A percentile compares a stretch with the other conserved stretches of the same genome.
phyloP scores from a whole-genome alignment of 2,888 invertebrate genomes.

The Operophtera brumata region DNA sequence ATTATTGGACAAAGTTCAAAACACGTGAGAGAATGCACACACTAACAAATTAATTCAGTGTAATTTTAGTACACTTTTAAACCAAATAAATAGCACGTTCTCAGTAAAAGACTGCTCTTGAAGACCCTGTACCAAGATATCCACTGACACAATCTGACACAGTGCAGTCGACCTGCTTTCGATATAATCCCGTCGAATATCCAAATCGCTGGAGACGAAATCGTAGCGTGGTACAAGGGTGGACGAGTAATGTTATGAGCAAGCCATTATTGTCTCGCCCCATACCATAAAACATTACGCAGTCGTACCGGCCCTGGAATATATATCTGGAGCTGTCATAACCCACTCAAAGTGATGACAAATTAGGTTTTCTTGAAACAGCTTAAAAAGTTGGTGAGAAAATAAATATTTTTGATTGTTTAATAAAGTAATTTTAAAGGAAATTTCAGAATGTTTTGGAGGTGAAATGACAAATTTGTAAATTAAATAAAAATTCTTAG shows the following conservation, averaged over 20 bases:
- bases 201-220: constrained; percentile 53
- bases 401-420: neutral
- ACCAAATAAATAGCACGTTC: constrained; percentile 60
- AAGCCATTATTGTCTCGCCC: constrained; percentile 81
- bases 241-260: constrained; percentile 81
- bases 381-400: neutral
- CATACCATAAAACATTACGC: constrained; percentile 81
- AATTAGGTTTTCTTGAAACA: constrained; percentile 24
- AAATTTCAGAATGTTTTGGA: neutral
- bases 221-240: constrained; percentile 64
- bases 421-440: constrained; percentile 12
- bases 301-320: constrained; percentile 65
- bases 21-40: constrained; percentile 47
- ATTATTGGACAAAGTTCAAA: constrained; percentile 25
- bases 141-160: constrained; percentile 15
- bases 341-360: constrained; percentile 44
- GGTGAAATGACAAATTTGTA: neutral
- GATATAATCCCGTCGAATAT: constrained; percentile 36
- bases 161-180: constrained; percentile 12
- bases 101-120: constrained; percentile 57
- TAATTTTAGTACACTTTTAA: constrained; percentile 58
- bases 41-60: constrained; percentile 52
- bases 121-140: constrained; percentile 55
- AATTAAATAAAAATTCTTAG: constrained; percentile 10
- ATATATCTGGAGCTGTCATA: constrained; percentile 67